phyloP scores from a whole-genome alignment of 2,888 invertebrate species.

The Drosophila fulvimacula region DNA sequence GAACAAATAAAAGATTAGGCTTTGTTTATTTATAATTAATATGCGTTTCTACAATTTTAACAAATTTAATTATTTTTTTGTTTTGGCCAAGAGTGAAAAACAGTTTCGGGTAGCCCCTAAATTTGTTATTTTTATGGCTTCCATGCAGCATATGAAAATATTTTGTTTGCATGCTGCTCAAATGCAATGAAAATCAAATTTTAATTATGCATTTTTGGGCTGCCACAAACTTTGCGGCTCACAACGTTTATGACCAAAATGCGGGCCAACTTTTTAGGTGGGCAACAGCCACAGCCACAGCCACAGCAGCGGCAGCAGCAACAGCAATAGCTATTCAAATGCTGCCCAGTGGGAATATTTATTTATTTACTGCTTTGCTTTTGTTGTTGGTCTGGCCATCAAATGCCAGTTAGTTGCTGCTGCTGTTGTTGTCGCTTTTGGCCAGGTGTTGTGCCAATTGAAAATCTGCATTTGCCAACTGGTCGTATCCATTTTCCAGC shows the following conservation, averaged over 20 bases:
- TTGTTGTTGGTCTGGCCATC: constrained; percentile 14
- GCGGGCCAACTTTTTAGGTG: constrained; percentile 35
- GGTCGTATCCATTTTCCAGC: constrained; percentile 9
- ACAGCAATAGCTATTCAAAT: constrained; percentile 23
- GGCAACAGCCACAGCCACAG: neutral
- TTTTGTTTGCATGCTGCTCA: constrained; percentile 23
- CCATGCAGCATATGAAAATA: constrained; percentile 18
- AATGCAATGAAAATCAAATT: constrained; percentile 49
- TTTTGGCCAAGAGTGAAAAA: constrained; percentile 13
- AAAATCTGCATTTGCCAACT: constrained; percentile 29
- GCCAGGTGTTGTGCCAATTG: constrained; percentile 29
- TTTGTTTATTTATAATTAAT: no score
- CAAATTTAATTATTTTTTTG: neutral
- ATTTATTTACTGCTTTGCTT: constrained; percentile 25
- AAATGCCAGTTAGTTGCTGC: constrained; percentile 3
- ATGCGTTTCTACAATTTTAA: neutral
- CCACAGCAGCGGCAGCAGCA: neutral
- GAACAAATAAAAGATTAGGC: no score
- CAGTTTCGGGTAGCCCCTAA: constrained; percentile 26
- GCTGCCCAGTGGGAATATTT: constrained; percentile 39
- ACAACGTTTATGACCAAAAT: constrained; percentile 33
- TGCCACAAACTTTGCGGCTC: constrained; percentile 29
- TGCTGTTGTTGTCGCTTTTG: constrained; percentile 2
- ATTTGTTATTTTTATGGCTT: constrained; percentile 23
- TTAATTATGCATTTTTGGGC: constrained; percentile 49